Evolutionary conservation across 2,113 vertebrate species (phyloP), one percentile per base, ranked within the genome.

Genomic region (Zosterops japonicus): DNA sequence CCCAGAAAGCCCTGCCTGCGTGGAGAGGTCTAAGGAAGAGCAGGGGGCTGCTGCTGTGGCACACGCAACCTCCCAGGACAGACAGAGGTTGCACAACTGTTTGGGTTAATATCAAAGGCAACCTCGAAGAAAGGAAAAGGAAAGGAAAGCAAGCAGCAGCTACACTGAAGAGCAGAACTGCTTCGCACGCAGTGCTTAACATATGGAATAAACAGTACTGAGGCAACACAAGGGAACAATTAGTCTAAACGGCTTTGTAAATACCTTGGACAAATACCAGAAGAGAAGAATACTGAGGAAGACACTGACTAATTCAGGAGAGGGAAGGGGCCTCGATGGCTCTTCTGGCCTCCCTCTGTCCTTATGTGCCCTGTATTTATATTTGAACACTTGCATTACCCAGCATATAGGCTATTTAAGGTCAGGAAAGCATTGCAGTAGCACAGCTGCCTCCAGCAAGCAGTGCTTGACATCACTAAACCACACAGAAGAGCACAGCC

Each of bases 221-320:
- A 97, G 88, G 89, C 95, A 97, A 96, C 95, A 97, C 97, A 97
- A 97, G 97, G 97, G 97, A 97, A 96, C 97, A 97, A 98, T 98
- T 97, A 98, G 93, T 89, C 84, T 95, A 95, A 98, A 98, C 15
- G 55, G 93, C 93, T 97, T 96, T 97, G 94, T 96, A 69, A 97
- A 97, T 95, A 96, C 74, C 90, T 91, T 98, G 97, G 97, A 97
- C 89, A 96, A 97, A 95, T 56, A 97, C 95, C 98, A 98, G 97
- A 75, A 83, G 90, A 87, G 86, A 95, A 97, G 90, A 97, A 97
- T 88, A 96, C 93, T 83, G 96, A 97, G 96, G 97, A 95, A 97
- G 96, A 96, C 96, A 97, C 96, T 96, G 97, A 97, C 91, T 98
- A 97, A 84, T 87, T 92, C 64, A 64, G 89, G 89, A 89, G 87